Evolutionary conservation across 2,113 vertebrate species (phyloP).

Genomic region (Campylorhamphus procurvoides): DNA sequence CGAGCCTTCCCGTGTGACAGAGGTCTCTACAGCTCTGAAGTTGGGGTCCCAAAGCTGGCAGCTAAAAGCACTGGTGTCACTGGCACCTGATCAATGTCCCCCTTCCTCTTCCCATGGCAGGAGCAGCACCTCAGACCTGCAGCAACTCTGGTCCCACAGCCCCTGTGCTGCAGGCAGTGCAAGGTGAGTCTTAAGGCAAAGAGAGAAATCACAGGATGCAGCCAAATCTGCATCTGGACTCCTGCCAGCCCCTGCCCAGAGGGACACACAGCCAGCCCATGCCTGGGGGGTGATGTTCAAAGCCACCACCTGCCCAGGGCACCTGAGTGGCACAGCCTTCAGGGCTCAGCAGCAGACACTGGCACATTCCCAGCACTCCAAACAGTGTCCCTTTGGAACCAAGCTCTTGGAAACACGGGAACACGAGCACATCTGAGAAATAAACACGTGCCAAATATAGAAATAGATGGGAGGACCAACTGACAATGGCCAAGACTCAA

Average conservation of each 20-base stretch:
- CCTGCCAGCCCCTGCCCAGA: not conserved
- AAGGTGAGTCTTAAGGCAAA: not conserved
- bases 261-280: not conserved
- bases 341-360: not conserved
- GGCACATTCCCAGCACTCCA: not conserved
- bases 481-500: not conserved
- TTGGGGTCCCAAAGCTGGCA: accelerated
- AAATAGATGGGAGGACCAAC: not conserved
- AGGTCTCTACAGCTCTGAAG: not conserved
- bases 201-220: not conserved
- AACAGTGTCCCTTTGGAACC: accelerated
- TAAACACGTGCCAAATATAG: not conserved
- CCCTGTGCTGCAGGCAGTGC: accelerated
- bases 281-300: not conserved
- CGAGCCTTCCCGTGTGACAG: not conserved
- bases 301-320: not conserved
- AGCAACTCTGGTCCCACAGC: not conserved
- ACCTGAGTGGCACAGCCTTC: accelerated
- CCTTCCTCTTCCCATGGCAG: accelerated
- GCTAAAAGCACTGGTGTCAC: not conserved
- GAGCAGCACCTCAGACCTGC: accelerated
- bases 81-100: not conserved
- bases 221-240: not conserved
- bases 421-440: accelerated
- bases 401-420: not conserved